These are phyloP conservation scores for Mamestra brassicae DNA, from an alignment of 2,888 invertebrate genomes.

Conservation along the genomic window DNA sequence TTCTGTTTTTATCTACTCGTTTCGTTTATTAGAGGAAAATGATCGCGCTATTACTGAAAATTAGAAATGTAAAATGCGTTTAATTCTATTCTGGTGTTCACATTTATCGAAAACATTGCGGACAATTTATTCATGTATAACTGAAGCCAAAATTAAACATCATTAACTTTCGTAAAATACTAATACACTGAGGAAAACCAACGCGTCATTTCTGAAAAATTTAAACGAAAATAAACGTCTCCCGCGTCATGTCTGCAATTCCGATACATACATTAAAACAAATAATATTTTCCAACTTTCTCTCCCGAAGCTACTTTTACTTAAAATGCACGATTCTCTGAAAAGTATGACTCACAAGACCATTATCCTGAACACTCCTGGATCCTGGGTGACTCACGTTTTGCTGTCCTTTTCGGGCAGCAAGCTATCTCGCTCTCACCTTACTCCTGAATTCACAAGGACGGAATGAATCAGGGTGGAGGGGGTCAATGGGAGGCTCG, in stretches of 20 bases:
- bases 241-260: no score
- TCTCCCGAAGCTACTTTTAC: neutral
- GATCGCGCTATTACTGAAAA: neutral
- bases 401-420: conserved; percentile 21
- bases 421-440: conserved; percentile 24
- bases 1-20: neutral
- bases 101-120: neutral
- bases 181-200: neutral
- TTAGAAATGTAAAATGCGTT: neutral
- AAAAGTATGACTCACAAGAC: conserved; percentile 52
- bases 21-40: neutral
- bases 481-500: conserved; percentile 9
- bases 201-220: neutral
- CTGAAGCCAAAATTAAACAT: neutral
- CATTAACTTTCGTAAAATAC: neutral
- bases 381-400: conserved; percentile 50
- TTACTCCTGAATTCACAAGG: neutral
- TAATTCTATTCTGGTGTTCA: neutral
- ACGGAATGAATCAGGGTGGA: neutral
- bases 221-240: neutral
- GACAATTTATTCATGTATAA: neutral
- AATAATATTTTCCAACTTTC: neutral
- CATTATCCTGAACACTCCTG: conserved; percentile 45
- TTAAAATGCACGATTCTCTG: conserved; percentile 1
- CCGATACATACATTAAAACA: neutral